A percentile compares a stretch with the other conserved stretches of the same genome.
These are phyloP conservation scores for Tiphia femorata DNA, from an alignment of 2,888 invertebrate species.

Conservation along the genomic window DNA sequence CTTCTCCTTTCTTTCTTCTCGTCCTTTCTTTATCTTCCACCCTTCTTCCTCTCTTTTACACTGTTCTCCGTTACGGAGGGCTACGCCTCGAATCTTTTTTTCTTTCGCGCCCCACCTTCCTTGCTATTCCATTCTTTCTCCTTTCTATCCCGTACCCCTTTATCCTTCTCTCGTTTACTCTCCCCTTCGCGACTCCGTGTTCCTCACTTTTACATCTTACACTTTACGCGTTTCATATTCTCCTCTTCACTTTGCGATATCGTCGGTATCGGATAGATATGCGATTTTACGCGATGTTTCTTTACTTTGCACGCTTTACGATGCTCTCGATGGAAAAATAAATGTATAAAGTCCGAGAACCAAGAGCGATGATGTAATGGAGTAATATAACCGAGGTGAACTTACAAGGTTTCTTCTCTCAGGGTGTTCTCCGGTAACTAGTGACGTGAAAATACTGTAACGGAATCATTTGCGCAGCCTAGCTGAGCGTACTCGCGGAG, in stretches of 20 bases:
- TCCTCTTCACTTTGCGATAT: background rate
- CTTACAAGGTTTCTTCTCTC: too few relatives aligned
- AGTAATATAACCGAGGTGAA: too few relatives aligned
- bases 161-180: background rate
- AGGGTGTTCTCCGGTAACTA: too few relatives aligned
- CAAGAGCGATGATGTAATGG: too few relatives aligned
- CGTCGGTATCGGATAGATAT: background rate
- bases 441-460: too few relatives aligned
- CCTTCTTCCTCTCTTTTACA: conserved; percentile 12
- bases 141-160: background rate
- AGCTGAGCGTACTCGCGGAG: too few relatives aligned
- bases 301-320: too few relatives aligned
- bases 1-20: conserved; percentile 32
- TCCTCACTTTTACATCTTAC: background rate
- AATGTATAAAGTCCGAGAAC: too few relatives aligned
- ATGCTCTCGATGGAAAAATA: too few relatives aligned
- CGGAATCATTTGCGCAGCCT: too few relatives aligned
- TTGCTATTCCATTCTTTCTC: background rate
- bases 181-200: background rate
- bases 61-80: conserved; percentile 10
- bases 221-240: background rate
- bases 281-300: too few relatives aligned
- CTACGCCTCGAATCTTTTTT: background rate
- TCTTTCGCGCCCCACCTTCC: background rate
- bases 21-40: conserved; percentile 18